Evolutionary conservation across 1,140 invertebrate genomes (phyloP).

Genomic region (Eueides isabella): DNA sequence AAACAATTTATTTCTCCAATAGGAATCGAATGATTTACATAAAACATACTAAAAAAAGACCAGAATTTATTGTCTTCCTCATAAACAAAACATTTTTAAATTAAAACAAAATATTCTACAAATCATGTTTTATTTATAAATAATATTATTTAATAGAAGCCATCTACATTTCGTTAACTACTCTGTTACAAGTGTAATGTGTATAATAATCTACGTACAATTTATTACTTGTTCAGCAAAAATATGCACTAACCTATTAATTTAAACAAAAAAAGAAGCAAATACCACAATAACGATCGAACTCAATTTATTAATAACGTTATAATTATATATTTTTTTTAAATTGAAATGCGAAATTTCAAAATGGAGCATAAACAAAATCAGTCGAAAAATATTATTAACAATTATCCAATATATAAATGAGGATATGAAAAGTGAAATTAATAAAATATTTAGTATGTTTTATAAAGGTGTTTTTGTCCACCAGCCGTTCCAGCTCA

Average conservation of each 20-base stretch:
- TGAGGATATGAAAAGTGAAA: not conserved
- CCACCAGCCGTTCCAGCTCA: slow-evolving; percentile 66
- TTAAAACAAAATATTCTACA: slow-evolving; percentile 26
- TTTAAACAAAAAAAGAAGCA: slow-evolving; percentile 4
- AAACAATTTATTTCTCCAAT: too few species aligned
- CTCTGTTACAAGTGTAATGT: too few species aligned
- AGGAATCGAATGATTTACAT: too few species aligned
- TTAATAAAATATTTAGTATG: not conserved
- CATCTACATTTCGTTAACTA: slow-evolving; percentile 42
- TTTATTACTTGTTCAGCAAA: slow-evolving; percentile 27
- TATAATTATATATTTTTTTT: not conserved
- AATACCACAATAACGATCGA: not conserved
- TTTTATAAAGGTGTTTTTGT: slow-evolving; percentile 58
- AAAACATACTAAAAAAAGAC: too few species aligned
- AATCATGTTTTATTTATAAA: slow-evolving; percentile 44
- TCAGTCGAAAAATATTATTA: not conserved
- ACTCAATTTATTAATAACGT: not conserved
- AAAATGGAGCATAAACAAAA: not conserved
- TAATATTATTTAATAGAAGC: slow-evolving; percentile 46
- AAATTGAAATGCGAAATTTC: not conserved
- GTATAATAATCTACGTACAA: slow-evolving; percentile 35
- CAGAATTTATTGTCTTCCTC: too few species aligned
- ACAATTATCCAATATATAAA: not conserved
- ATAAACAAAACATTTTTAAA: too few species aligned
- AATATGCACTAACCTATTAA: not conserved